Conservation (phyloP, 2,888 invertebrate genomes). For the Boloria euphrosyne region DNA sequence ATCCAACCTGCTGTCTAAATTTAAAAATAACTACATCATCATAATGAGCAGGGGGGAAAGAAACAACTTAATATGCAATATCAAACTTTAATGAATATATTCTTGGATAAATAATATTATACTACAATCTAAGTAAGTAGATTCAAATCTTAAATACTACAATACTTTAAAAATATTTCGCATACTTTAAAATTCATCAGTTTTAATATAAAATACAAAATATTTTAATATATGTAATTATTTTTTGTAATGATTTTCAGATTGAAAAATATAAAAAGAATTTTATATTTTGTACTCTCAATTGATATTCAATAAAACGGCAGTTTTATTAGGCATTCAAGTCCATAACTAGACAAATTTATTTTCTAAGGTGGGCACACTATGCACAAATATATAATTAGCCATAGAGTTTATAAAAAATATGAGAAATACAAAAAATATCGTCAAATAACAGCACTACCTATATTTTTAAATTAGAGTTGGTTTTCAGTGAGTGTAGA, state of each 20-base stretch:
- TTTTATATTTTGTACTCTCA: neutral
- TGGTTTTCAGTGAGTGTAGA: too few species aligned
- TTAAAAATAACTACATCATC: too few species aligned
- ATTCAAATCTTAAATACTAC: constrained; percentile 54
- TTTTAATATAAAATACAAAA: neutral
- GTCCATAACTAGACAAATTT: neutral
- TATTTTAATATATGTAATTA: constrained; percentile 2
- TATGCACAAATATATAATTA: neutral
- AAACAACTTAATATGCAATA: constrained; percentile 38
- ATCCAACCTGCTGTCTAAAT: too few species aligned
- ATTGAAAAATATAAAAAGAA: too few species aligned
- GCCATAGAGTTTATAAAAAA: too few species aligned
- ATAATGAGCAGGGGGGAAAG: constrained; percentile 7
- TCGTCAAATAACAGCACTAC: too few species aligned
- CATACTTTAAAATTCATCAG: constrained; percentile 10
- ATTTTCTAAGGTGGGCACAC: constrained; percentile 6
- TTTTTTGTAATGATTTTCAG: too few species aligned
- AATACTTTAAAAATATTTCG: constrained; percentile 58
- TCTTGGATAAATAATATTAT: constrained; percentile 28
- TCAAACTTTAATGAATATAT: constrained; percentile 49
- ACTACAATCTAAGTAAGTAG: constrained; percentile 48
- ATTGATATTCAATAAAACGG: constrained; percentile 4
- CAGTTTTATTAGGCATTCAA: constrained; percentile 8
- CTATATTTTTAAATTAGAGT: too few species aligned
- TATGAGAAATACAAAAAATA: too few species aligned